Evolutionary conservation across 2,797 vertebrate species (phyloP), one percentile per base, ranked within the genome.

Genomic region (Microhierax caerulescens): DNA sequence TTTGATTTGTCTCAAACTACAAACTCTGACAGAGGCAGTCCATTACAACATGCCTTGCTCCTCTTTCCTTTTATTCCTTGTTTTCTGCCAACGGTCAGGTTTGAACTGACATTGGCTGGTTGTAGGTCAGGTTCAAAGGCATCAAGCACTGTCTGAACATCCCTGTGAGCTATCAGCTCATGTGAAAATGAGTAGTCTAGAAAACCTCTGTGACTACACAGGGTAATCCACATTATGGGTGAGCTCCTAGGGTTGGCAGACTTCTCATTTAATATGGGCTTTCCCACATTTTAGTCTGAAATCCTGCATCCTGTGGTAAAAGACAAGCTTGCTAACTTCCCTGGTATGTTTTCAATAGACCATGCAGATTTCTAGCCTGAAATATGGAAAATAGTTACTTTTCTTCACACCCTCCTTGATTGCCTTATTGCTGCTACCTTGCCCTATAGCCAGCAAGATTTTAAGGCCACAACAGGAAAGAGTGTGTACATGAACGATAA

Each of bases 101-200:
- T 90, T 91, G 84, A 91, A 81, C 85, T 94, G 93, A 95, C 75
- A 43, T 28, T 77, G 75, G 48, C 84, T 92, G 60, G 67, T 96
- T 96, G 75, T 93, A 94, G 95, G 87, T 96, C 53, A 90, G 68
- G 68, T 96, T 96, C 85, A 96, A 95, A 96, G 90, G 68, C 89
- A 94, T 75, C 53, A 54, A 88, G 75, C 37, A 20, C 89, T 95
- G 72, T 57, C 85, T 95, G 91, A 97, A 87, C 85, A 94, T 93
- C 32, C 89, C 91, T 81, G 85, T 18, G 15, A 91, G 81, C 64
- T 68, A 93, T 48, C 69, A 75, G 73, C 75, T 95, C 68, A 80
- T 90, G 78, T 92, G 91, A 94, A 96, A 96, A 92, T 0, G 39
- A 91, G 64, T 91, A 91, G 78, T 80, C 87, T 91, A 91, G 89